These are phyloP conservation scores for Dendroctonus valens DNA, from an alignment of 1,140 invertebrate species.

Conservation along the genomic window DNA sequence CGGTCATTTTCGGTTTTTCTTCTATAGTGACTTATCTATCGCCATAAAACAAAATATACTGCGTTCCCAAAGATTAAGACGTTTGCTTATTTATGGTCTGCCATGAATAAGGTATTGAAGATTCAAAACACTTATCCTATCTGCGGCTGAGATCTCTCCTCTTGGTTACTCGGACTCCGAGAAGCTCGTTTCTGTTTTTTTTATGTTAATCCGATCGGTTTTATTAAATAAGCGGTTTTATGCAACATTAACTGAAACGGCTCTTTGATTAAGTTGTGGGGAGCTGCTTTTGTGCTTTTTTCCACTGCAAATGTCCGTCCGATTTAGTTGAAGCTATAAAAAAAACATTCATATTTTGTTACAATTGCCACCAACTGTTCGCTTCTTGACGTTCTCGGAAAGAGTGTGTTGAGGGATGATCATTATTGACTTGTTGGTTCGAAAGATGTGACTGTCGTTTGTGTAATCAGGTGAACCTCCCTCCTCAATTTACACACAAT, in stretches of 20 bases:
- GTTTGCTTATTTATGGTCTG: constrained; percentile 33
- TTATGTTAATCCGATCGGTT: constrained; percentile 20
- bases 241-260: constrained; percentile 12
- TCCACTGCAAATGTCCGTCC: too few species aligned
- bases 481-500: constrained; percentile 26
- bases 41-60: constrained; percentile 25
- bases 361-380: too few species aligned
- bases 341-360: too few species aligned
- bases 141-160: constrained; percentile 26
- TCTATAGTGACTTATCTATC: constrained; percentile 20
- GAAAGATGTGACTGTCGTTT: constrained; percentile 3
- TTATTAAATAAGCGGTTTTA: constrained; percentile 20
- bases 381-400: too few species aligned
- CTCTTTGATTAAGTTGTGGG: constrained; percentile 5
- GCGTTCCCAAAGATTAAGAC: constrained; percentile 29
- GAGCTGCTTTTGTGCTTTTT: too few species aligned
- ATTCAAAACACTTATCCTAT: constrained; percentile 36
- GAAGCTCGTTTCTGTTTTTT: constrained; percentile 15
- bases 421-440: constrained; percentile 1
- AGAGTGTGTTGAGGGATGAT: too few species aligned
- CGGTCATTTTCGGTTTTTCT: constrained; percentile 7
- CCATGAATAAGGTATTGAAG: constrained; percentile 31
- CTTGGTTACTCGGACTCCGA: constrained; percentile 4
- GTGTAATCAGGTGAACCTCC: background rate
- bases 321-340: too few species aligned